Percentiles rank a stretch among this genome's conserved stretches.
Conservation (phyloP, 2,113 vertebrate genomes). For the Odocoileus virginianus region DNA sequence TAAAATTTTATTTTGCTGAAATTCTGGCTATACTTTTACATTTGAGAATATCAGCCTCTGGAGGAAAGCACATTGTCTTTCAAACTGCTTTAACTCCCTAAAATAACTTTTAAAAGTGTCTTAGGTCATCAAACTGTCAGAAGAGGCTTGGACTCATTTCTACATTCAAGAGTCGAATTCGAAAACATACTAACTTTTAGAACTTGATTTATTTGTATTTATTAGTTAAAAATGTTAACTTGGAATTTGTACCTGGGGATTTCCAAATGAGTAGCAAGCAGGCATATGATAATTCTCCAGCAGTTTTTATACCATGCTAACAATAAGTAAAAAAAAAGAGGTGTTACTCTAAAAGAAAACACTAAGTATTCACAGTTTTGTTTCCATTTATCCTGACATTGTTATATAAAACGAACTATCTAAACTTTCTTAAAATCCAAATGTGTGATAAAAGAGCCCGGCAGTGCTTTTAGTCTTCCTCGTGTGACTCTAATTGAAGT, state of each 20-base stretch:
- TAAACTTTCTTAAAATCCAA: slow-evolving; percentile 44
- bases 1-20: not conserved
- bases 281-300: not conserved
- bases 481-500: slow-evolving; percentile 43
- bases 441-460: not conserved
- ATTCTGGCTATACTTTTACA: not conserved
- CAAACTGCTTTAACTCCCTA: not conserved
- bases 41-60: not conserved
- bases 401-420: slow-evolving; percentile 38
- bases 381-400: slow-evolving; percentile 16
- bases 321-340: not conserved
- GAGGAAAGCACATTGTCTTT: not conserved
- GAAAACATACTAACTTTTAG: not conserved
- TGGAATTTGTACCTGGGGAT: not conserved
- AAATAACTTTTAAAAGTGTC: not conserved
- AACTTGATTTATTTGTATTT: slow-evolving; percentile 15
- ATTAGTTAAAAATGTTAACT: slow-evolving; percentile 36
- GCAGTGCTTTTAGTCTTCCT: not conserved
- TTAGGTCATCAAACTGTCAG: not conserved
- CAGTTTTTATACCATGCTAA: not conserved
- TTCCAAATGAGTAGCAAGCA: slow-evolving; percentile 34
- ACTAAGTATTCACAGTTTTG: slow-evolving; percentile 37
- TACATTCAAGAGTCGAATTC: not conserved
- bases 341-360: slow-evolving; percentile 20
- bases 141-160: not conserved